A percentile compares a stretch with the other conserved stretches of the same genome.
These are phyloP conservation scores for Drosophila azteca DNA, from an alignment of 1,140 invertebrate species.

Conservation along the genomic window DNA sequence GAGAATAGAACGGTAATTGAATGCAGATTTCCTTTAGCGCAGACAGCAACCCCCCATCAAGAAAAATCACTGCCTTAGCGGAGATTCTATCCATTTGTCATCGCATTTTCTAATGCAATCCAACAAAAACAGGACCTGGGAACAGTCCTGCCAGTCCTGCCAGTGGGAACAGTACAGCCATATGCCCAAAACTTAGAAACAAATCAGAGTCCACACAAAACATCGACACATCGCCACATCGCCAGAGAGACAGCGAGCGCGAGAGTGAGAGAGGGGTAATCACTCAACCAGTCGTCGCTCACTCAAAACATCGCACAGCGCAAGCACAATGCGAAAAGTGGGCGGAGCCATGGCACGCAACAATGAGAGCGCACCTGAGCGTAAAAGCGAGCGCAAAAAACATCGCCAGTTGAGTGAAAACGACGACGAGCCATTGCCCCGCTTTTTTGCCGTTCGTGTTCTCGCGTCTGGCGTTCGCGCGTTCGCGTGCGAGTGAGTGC, in stretches of 20 bases:
- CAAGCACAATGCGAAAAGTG: slow-evolving; percentile 58
- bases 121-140: slow-evolving; percentile 45
- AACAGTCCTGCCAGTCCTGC: slow-evolving; percentile 48
- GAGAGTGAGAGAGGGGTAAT: too few species aligned
- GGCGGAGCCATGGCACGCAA: slow-evolving; percentile 56
- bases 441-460: too few species aligned
- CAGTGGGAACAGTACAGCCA: background rate
- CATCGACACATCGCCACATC: background rate
- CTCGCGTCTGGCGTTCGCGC: too few species aligned
- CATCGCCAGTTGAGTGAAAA: slow-evolving; percentile 64
- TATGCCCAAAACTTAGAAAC: slow-evolving; percentile 3
- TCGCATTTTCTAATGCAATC: slow-evolving; percentile 47
- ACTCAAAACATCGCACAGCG: slow-evolving; percentile 37
- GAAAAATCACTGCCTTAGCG: slow-evolving; percentile 30
- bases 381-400: slow-evolving; percentile 44
- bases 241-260: background rate
- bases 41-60: slow-evolving; percentile 24
- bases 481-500: slow-evolving; percentile 21
- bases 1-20: background rate
- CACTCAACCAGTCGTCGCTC: slow-evolving; percentile 7
- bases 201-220: slow-evolving; percentile 28
- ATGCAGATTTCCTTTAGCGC: slow-evolving; percentile 25
- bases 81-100: slow-evolving; percentile 26
- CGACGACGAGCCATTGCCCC: slow-evolving; percentile 33
- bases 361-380: slow-evolving; percentile 36